A percentile compares a stretch with the other conserved stretches of the same genome.
These are phyloP conservation scores for Drosophila rhopaloa DNA, from an alignment of 1,140 invertebrate genomes.

Conservation along the genomic window DNA sequence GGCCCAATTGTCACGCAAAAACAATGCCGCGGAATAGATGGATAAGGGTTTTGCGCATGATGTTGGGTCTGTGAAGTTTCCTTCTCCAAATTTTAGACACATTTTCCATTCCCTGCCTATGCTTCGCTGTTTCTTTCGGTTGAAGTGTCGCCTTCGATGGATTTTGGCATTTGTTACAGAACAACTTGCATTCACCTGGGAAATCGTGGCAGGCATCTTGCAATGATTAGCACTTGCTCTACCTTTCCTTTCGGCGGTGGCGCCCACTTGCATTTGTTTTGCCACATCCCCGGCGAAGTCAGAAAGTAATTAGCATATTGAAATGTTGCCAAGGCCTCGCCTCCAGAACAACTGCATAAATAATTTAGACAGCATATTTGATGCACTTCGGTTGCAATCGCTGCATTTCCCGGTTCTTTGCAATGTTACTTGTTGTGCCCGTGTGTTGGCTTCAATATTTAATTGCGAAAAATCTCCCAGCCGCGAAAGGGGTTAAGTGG, in stretches of 20 bases:
- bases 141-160: conserved; percentile 71
- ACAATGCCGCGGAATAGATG: conserved; percentile 66
- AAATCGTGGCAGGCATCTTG: conserved; percentile 62
- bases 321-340: conserved; percentile 50
- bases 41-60: conserved; percentile 57
- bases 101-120: conserved; percentile 39
- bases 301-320: conserved; percentile 78
- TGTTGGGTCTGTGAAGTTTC: conserved; percentile 47
- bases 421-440: conserved; percentile 18
- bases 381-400: conserved; percentile 34
- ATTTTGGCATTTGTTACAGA: conserved; percentile 79
- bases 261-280: conserved; percentile 52
- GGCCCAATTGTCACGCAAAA: conserved; percentile 80
- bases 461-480: conserved; percentile 56
- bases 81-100: conserved; percentile 72
- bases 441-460: conserved; percentile 60
- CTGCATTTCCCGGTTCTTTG: conserved; percentile 52
- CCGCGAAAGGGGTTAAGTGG: conserved; percentile 31
- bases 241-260: not conserved
- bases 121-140: conserved; percentile 34
- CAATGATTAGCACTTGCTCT: conserved; percentile 58
- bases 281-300: conserved; percentile 29
- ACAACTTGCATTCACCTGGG: conserved; percentile 66
- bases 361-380: conserved; percentile 54
- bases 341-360: conserved; percentile 36